Percentiles rank a stretch among this genome's conserved stretches.
phyloP scores from a whole-genome alignment of 1,140 invertebrate genomes.

The Berghia stephanieae region DNA sequence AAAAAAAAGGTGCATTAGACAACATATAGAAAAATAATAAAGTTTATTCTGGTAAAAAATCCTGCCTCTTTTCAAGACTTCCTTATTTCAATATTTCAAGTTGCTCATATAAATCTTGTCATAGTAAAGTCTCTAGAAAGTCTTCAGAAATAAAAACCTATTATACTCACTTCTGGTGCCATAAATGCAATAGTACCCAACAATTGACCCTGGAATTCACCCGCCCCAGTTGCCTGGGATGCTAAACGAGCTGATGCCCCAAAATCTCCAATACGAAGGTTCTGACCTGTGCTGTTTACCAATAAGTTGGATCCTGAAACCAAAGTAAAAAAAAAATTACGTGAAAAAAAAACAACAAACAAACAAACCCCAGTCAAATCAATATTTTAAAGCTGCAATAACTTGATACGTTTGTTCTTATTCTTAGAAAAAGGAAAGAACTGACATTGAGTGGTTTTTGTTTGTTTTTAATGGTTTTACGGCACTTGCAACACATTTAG shows the following conservation, averaged over 20 bases:
- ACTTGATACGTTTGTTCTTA: no score
- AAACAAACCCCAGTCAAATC: no score
- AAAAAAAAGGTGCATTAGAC: no score
- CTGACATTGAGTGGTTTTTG: no score
- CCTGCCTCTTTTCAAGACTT: no score
- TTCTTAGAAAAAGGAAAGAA: no score
- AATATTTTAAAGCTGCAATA: no score
- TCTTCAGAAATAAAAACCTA: background rate
- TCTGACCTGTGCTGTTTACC: conserved; percentile 69
- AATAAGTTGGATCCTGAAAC: conserved; percentile 69
- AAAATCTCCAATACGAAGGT: conserved; percentile 70
- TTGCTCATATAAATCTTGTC: background rate
- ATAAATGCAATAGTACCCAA: conserved; percentile 71
- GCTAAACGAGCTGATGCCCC: conserved; percentile 68
- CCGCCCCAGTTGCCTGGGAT: conserved; percentile 66
- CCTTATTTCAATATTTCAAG: background rate
- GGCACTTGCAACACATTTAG: no score
- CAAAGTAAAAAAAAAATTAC: conserved; percentile 11
- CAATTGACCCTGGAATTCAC: conserved; percentile 70
- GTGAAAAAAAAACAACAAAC: background rate
- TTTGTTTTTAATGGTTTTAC: no score
- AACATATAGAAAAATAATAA: no score
- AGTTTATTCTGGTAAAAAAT: no score
- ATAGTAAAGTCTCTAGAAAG: background rate
- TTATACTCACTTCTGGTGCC: conserved; percentile 68